Evolutionary conservation across 1,140 invertebrate species (phyloP).

Genomic region (Mamestra configurata): DNA sequence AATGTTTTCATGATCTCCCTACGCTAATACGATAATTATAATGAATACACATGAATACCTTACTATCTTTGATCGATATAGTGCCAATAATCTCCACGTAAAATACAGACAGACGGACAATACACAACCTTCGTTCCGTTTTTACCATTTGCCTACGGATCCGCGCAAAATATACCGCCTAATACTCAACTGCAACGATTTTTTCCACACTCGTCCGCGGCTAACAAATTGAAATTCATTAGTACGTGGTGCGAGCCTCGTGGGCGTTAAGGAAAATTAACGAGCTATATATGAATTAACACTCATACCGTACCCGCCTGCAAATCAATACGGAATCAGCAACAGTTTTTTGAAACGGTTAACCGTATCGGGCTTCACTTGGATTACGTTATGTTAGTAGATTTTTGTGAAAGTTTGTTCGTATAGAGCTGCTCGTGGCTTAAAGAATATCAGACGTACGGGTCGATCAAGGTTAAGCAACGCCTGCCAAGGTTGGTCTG

Average conservation of each 20-base stretch:
- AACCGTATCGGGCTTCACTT: conserved; percentile 26
- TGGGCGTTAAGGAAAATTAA: conserved; percentile 84
- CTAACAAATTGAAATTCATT: conserved; percentile 86
- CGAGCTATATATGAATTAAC: conserved; percentile 83
- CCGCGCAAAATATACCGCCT: conserved; percentile 4
- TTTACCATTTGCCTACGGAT: not conserved
- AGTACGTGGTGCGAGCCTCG: conserved; percentile 64
- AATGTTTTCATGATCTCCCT: no score
- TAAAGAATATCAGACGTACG: no score
- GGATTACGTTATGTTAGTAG: not conserved
- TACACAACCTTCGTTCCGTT: no score
- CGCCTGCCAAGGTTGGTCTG: no score
- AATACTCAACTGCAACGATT: conserved; percentile 53
- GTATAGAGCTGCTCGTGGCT: no score
- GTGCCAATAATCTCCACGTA: no score
- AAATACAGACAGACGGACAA: no score
- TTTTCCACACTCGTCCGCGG: conserved; percentile 67
- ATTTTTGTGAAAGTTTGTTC: not conserved
- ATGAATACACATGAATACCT: no score
- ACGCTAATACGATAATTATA: no score
- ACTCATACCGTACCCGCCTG: conserved; percentile 67
- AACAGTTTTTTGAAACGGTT: conserved; percentile 72
- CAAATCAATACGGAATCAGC: conserved; percentile 76
- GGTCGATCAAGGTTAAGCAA: no score
- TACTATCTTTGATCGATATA: no score